Evolutionary conservation across 2,113 vertebrate genomes (phyloP), one percentile per base, ranked within the genome.

Genomic region (Nibea coibor): DNA sequence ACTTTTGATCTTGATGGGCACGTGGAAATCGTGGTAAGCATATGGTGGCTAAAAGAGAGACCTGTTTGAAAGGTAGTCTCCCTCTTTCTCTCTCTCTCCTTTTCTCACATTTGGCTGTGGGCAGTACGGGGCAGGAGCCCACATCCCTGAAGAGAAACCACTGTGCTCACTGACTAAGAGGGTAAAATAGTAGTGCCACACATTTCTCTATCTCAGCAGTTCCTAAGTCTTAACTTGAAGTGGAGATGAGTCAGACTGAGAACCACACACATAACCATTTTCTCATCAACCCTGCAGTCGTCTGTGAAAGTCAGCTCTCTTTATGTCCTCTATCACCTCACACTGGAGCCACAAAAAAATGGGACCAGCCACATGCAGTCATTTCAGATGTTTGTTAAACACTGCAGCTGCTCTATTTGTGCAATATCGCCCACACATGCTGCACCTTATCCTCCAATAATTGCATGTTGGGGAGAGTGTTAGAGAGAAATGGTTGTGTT

Each of bases 341-440:
- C 11, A 62, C 53, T 77, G 47, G 53, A 88, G 74, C 84, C 80
- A 31, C 51, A 80, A 68, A 81, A 81, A 35, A 87, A 86, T 24
- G 66, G 45, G 58, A 85, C 72, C 71, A 72, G 84, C 73, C 81
- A 74, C 61, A 76, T 59, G 11, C 75, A 87, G 78, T 89, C 91
- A 87, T 91, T 84, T 90, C 75, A 84, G 68, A 83, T 84, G 85
- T 85, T 85, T 86, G 82, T 84, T 82, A 84, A 90, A 79, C 80
- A 76, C 77, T 72, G 59, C 89, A 89, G 88, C 87, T 84, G 88
- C 86, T 87, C 87, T 79, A 71, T 90, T 82, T 88, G 83, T 89
- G 88, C 86, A 78, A 82, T 78, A 86, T 88, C 87, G 84, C 87
- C 90, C 88, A 93, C 92, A 92, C 90, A 89, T 57, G 75, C 86